These are phyloP conservation scores for Oscheius sp. DNA, from an alignment of 2,888 invertebrate species.

Conservation along the genomic window DNA sequence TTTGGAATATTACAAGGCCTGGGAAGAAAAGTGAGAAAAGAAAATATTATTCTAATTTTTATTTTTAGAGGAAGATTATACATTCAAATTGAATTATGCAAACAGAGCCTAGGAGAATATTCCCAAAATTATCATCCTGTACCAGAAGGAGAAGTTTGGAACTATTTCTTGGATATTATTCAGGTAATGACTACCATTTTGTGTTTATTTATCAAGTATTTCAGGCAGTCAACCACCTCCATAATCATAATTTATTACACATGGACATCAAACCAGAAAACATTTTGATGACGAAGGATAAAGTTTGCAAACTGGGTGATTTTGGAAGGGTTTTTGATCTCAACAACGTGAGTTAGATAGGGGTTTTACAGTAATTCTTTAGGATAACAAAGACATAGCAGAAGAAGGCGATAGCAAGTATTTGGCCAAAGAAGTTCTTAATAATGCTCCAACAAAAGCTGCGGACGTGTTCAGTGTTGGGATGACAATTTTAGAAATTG, in stretches of 20 bases:
- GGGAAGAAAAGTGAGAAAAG: conserved; percentile 77
- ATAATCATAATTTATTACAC: conserved; percentile 79
- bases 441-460: conserved; percentile 77
- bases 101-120: conserved; percentile 76
- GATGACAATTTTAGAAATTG: conserved; percentile 71
- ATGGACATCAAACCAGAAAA: conserved; percentile 83
- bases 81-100: conserved; percentile 77
- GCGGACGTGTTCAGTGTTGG: conserved; percentile 78
- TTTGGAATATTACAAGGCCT: conserved; percentile 78
- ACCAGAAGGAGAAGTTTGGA: conserved; percentile 78
- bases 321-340: conserved; percentile 80
- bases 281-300: conserved; percentile 78
- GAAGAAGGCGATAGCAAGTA: conserved; percentile 82
- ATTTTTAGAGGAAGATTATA: conserved; percentile 42
- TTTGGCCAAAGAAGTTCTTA: conserved; percentile 80
- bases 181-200: conserved; percentile 66
- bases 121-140: conserved; percentile 75
- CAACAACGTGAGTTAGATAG: conserved; percentile 68
- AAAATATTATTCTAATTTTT: too few relatives aligned
- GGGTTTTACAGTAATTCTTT: conserved; percentile 56
- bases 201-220: background rate
- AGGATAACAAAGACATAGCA: conserved; percentile 45
- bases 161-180: conserved; percentile 77
- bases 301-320: conserved; percentile 80
- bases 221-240: conserved; percentile 77